These are phyloP conservation scores for Thaumatotibia leucotreta DNA, from an alignment of 1,140 invertebrate genomes.

Conservation along the genomic window DNA sequence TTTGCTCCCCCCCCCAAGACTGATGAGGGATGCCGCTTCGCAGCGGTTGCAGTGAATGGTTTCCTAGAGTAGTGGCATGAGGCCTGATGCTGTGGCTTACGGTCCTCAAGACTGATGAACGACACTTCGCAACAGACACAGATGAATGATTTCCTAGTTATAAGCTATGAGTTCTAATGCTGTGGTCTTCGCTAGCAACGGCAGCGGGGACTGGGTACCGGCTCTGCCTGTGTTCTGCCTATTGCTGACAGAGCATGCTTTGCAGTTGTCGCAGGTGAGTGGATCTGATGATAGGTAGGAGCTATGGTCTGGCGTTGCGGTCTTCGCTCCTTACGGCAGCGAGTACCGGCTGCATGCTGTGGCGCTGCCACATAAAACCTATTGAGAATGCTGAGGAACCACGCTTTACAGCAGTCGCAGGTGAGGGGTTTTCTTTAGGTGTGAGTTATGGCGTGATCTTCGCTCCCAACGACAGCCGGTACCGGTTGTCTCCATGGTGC, in stretches of 20 bases:
- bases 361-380: conserved; percentile 78
- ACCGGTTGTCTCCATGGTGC: conserved; percentile 77
- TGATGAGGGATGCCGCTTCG: conserved; percentile 79
- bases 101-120: too few relatives aligned
- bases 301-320: background rate
- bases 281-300: background rate
- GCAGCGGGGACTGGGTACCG: conserved; percentile 78
- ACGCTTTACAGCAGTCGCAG: conserved; percentile 81
- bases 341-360: conserved; percentile 77
- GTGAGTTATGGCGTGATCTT: too few relatives aligned
- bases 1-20: too few relatives aligned
- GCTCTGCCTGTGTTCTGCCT: conserved; percentile 76
- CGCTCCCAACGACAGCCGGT: too few relatives aligned
- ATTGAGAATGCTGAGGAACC: conserved; percentile 78
- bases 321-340: background rate
- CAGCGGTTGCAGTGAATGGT: conserved; percentile 78
- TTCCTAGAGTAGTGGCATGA: too few relatives aligned
- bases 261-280: conserved; percentile 79
- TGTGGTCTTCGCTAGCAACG: conserved; percentile 59
- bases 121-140: too few relatives aligned
- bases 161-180: conserved; percentile 34
- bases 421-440: too few relatives aligned
- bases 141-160: too few relatives aligned
- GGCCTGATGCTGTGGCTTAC: too few relatives aligned
- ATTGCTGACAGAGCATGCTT: conserved; percentile 79